Conservation (phyloP, 2,888 invertebrate genomes). For the Drosophila pseudotakahashii region DNA sequence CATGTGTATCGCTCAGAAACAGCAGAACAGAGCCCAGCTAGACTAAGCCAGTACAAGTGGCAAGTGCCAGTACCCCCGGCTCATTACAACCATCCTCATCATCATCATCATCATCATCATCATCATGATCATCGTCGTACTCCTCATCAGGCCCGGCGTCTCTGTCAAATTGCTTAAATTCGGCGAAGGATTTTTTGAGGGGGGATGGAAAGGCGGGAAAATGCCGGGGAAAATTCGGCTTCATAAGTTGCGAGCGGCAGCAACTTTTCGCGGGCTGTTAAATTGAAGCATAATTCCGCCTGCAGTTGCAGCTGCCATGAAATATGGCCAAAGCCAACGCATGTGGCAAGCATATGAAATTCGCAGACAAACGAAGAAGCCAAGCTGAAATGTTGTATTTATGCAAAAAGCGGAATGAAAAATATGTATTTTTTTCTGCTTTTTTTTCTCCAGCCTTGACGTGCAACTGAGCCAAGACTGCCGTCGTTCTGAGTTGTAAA, state of each 20-base stretch:
- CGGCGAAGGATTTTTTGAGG: not conserved
- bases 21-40: slow-evolving; percentile 2
- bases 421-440: slow-evolving; percentile 63
- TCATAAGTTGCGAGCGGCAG: slow-evolving; percentile 32
- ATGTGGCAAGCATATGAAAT: slow-evolving; percentile 74
- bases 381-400: slow-evolving; percentile 68
- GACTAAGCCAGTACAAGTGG: slow-evolving; percentile 21
- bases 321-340: slow-evolving; percentile 64
- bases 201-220: not conserved
- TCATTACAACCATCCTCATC: slow-evolving; percentile 52
- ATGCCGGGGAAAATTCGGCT: slow-evolving; percentile 7
- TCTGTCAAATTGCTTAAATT: slow-evolving; percentile 73
- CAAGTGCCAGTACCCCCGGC: slow-evolving; percentile 29
- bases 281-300: slow-evolving; percentile 72
- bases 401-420: slow-evolving; percentile 74
- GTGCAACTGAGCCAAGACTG: slow-evolving; percentile 63
- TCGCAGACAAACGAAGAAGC: slow-evolving; percentile 35
- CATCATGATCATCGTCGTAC: slow-evolving; percentile 4
- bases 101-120: not conserved
- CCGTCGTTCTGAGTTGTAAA: slow-evolving; percentile 48
- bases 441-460: slow-evolving; percentile 74
- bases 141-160: slow-evolving; percentile 52
- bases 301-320: slow-evolving; percentile 54
- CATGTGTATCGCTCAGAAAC: slow-evolving; percentile 55
- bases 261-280: slow-evolving; percentile 70